Base-by-base conservation (phyloP, 2,113 vertebrate species). In the Tamias sibiricus region DNA sequence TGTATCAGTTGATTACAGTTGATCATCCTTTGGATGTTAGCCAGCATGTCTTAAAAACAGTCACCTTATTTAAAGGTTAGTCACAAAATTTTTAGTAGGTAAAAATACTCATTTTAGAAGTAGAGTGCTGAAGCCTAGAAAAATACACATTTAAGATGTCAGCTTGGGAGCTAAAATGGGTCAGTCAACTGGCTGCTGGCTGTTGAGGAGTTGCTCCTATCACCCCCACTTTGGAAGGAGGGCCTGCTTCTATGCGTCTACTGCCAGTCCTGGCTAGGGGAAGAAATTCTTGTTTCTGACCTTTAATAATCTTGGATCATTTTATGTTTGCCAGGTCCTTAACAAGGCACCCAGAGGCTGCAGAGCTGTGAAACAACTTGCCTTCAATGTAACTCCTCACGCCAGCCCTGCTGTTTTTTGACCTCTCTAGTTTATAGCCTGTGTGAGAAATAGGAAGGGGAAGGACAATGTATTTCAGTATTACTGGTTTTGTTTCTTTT, bases 11-110 rank as follows among this genome's bases (percentile, higher is more conserved):
- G 91, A 64, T 83, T 42, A 64, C 42, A 81, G 87, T 74, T 95
- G 81, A 68, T 90, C 81, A 20, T 95, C 81, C 87, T 94, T 81
- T 88, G 84, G 76, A 54, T 44, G 11, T 74, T 90, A 57, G 59
- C 94, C 95, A 95, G 1, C 44, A 49, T 28, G 35, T 44, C 88
- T 94, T 84, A 54, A 77, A 94, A 77, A 24, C 40, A 42, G 14
- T 54, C 76, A 24, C 71, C 87, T 66, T 94, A 82, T 75, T 96
- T 90, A 95, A 96, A 96, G 84, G 88, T 94, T 76, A 95, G n/a
- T 71, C 94, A 87, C 81, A 80, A 9, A 24, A 35, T 49, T 49
- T 64, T 95, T 83, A 80, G 74, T 87, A 42, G 26, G 44, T 95
- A 64, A 68, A 93, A 91, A 59, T 89, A 59, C 66, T 42, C 47